A percentile compares a stretch with the other conserved stretches of the same genome.
Evolutionary conservation across 1,140 invertebrate genomes (phyloP).

Genomic region (Potamilus streckersoni): DNA sequence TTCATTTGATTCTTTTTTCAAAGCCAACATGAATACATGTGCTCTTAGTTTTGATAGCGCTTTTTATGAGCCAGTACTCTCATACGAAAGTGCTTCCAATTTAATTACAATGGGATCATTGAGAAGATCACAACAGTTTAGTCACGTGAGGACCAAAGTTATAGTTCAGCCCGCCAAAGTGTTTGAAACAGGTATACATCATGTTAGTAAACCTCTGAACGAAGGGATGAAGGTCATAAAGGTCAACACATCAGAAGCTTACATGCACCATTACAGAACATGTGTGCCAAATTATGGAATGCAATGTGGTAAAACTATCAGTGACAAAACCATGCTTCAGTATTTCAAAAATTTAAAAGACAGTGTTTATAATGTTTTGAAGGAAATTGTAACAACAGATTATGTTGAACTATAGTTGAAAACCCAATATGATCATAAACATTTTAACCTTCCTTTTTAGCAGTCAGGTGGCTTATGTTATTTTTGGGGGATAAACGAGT

Average conservation of each 20-base stretch:
- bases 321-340: constrained; percentile 38
- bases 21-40: constrained; percentile 33
- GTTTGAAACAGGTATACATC: constrained; percentile 67
- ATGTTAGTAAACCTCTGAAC: constrained; percentile 57
- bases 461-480: no score
- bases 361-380: constrained; percentile 22
- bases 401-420: not conserved
- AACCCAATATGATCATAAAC: no score
- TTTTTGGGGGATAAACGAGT: no score
- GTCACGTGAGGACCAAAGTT: constrained; percentile 60
- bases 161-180: constrained; percentile 56
- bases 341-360: constrained; percentile 28
- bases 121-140: constrained; percentile 28
- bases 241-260: constrained; percentile 77
- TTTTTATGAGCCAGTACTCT: constrained; percentile 53
- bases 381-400: not conserved
- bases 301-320: constrained; percentile 44
- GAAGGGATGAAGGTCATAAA: constrained; percentile 39
- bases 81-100: not conserved
- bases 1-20: constrained; percentile 30
- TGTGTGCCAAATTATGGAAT: constrained; percentile 60
- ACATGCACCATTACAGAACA: constrained; percentile 89
- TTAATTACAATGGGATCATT: constrained; percentile 29
- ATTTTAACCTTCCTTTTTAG: no score
- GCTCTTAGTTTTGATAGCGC: constrained; percentile 61